Percentiles rank a stretch among this genome's conserved stretches.
Conservation (phyloP, 2,888 invertebrate genomes). For the Andrena bucephala region DNA sequence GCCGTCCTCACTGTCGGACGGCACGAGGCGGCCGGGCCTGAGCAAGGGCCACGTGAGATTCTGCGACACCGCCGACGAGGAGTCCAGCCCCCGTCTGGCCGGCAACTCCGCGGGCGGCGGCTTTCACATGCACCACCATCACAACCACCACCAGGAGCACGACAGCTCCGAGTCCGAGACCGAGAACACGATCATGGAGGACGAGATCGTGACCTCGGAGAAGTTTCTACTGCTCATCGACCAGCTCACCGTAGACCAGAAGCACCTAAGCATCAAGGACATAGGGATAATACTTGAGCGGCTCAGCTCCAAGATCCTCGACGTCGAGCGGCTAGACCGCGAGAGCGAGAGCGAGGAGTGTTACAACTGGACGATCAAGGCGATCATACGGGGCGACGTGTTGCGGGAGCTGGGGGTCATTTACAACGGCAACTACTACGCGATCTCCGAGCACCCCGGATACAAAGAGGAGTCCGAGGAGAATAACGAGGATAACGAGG, state of each 20-base stretch:
- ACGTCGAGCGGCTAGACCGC: constrained; percentile 96
- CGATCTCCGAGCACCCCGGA: constrained; percentile 97
- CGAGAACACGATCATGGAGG: constrained; percentile 96
- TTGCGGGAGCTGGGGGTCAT: constrained; percentile 96
- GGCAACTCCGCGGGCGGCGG: constrained; percentile 74
- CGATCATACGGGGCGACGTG: constrained; percentile 96
- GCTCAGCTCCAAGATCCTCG: constrained; percentile 96
- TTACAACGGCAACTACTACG: constrained; percentile 98
- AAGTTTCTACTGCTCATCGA: constrained; percentile 97
- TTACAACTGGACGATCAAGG: constrained; percentile 98
- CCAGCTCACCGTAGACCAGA: constrained; percentile 96
- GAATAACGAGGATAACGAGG: constrained; percentile 93
- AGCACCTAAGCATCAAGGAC: constrained; percentile 96
- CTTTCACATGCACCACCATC: constrained; percentile 82
- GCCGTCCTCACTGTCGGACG: constrained; percentile 85
- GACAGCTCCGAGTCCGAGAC: constrained; percentile 97
- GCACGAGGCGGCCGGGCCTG: constrained; percentile 86
- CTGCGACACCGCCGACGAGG: constrained; percentile 91
- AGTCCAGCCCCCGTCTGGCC: constrained; percentile 74
- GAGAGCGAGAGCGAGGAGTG: constrained; percentile 97
- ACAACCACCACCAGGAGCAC: constrained; percentile 87
- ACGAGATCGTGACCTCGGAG: constrained; percentile 95
- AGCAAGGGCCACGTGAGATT: constrained; percentile 94
- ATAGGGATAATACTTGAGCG: constrained; percentile 97
- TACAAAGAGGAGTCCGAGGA: constrained; percentile 96